phyloP scores from a whole-genome alignment of 2,797 vertebrate genomes.

The Lerista edwardsae region DNA sequence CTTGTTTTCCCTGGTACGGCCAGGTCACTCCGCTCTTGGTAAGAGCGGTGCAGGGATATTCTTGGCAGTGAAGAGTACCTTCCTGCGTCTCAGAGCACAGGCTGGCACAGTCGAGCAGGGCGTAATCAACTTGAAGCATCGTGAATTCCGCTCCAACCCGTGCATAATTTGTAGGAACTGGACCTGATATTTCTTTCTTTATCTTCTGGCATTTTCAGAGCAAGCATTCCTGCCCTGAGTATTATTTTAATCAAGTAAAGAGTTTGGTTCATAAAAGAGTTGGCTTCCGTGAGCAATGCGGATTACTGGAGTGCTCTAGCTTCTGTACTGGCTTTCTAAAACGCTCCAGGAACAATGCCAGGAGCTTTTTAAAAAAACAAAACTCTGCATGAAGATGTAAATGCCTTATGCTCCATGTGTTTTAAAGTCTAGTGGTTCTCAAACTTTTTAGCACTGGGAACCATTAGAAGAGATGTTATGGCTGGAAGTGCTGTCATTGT shows the following conservation, averaged over 20 bases:
- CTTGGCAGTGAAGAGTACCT: background rate
- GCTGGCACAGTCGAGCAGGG: background rate
- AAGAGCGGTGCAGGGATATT: background rate
- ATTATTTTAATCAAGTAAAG: background rate
- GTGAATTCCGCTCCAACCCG: no score
- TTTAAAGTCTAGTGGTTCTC: background rate
- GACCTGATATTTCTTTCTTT: background rate
- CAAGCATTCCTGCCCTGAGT: background rate
- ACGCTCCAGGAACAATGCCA: background rate
- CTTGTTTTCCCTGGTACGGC: background rate
- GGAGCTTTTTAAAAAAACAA: background rate
- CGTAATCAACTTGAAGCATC: background rate
- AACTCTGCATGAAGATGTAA: background rate
- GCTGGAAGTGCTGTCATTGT: no score
- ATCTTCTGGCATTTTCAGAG: background rate
- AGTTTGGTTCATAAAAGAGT: background rate
- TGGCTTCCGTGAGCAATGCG: background rate
- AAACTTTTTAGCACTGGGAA: no score
- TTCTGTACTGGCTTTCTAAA: background rate
- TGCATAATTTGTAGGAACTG: no score
- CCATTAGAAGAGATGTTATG: no score
- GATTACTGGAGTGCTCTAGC: background rate
- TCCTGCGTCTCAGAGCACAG: background rate
- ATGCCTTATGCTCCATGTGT: background rate
- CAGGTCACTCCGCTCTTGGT: background rate